Evolutionary conservation across 2,113 vertebrate genomes (phyloP), one percentile per base, ranked within the genome.

Genomic region (Sciurus niger): DNA sequence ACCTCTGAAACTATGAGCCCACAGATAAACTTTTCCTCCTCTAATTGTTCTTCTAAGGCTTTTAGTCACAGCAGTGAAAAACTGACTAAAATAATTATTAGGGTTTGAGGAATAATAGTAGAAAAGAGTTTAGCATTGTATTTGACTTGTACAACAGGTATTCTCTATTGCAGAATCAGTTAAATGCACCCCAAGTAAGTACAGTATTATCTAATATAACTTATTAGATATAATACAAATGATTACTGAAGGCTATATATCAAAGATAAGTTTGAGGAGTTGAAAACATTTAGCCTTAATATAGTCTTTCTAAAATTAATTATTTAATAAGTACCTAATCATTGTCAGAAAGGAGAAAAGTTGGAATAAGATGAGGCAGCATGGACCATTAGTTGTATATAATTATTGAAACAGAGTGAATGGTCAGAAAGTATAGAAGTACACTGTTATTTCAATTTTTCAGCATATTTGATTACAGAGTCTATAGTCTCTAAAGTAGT

Each of bases 361-460:
- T n/a, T 46, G 37, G 8, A 60, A 63, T 32, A 22, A 32, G 30
- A 48, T 68, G n/a, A 30, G 9, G 1, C 11, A 58, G 9, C 12
- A 22, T 87, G 32, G 2, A 2, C 4, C 83, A 74, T 84, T 82
- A 84, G 22, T 37, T 91, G 34, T 67, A 53, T 9, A 20, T 60
- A 32, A 43, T 93, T 85, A 73, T 73, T 89, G 74, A 74, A 43
- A 43, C 8, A 58, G 17, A 68, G 13, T 34, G 18, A 86, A 24
- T 40, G 11, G 37, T 37, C 2, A 4, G 8, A 28, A 89, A 30
- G 14, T 72, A 7, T 63, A 14, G 9, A 91, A 65, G 16, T 72
- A 37, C 40, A 16, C 46, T 93, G 94, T 72, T 73, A 76, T 92
- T 89, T 95, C 60, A 74, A 72, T 80, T 72, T 82, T 51, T 92